Percentiles rank a stretch among this genome's conserved stretches.
Conservation (phyloP, 2,113 vertebrate genomes). For the Addax nasomaculatus region DNA sequence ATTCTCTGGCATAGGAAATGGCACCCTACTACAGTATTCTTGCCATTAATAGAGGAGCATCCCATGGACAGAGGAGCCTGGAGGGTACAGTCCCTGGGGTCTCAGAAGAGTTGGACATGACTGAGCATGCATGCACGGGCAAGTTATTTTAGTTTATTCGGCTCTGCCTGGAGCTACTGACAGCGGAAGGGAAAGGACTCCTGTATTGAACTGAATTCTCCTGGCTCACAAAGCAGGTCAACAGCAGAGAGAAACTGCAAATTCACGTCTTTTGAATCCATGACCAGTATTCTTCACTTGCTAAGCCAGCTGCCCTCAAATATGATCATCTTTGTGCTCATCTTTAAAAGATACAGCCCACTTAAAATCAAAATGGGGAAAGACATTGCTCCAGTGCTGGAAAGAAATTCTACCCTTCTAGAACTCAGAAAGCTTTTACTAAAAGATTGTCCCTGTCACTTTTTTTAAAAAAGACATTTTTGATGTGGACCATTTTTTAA, state of each 20-base stretch:
- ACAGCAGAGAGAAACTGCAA: too few species aligned
- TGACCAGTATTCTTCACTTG: not conserved
- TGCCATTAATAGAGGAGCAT: not conserved
- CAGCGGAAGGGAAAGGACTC: too few species aligned
- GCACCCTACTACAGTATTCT: not conserved
- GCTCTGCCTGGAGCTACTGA: not conserved
- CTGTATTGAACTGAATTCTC: fast-evolving
- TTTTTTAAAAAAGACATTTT: not conserved
- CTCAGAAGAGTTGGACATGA: not conserved
- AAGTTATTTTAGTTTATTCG: not conserved
- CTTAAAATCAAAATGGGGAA: not conserved
- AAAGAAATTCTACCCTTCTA: not conserved
- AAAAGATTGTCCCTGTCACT: not conserved
- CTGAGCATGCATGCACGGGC: conserved; percentile 79
- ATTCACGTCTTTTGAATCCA: not conserved
- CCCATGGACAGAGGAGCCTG: not conserved
- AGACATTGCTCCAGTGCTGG: too few species aligned
- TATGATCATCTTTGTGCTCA: not conserved
- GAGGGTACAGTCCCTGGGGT: not conserved
- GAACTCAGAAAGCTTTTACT: not conserved
- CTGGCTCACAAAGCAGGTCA: not conserved
- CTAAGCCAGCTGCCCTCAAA: not conserved
- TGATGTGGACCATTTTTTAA: not conserved
- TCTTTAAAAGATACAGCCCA: not conserved
- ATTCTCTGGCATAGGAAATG: not conserved